phyloP scores from a whole-genome alignment of 2,888 invertebrate genomes.

The Halictus ligatus region DNA sequence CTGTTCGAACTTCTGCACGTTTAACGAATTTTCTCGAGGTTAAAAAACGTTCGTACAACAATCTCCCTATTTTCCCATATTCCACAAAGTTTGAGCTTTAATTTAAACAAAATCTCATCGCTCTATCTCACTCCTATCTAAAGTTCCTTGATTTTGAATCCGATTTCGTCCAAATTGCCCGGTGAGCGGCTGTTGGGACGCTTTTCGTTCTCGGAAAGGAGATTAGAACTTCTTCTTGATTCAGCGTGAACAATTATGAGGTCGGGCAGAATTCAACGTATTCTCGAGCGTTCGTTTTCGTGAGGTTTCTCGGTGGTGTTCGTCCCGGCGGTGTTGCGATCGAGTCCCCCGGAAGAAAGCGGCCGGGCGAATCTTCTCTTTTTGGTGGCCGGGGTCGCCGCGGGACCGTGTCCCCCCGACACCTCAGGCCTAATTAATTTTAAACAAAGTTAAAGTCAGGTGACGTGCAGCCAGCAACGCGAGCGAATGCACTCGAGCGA shows the following conservation, averaged over 20 bases:
- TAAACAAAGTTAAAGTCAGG: slow-evolving; percentile 76
- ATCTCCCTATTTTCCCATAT: too few relatives aligned
- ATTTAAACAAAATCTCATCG: too few relatives aligned
- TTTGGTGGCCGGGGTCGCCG: slow-evolving; percentile 14
- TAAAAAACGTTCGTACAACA: too few relatives aligned
- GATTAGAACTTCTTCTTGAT: too few relatives aligned
- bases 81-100: too few relatives aligned
- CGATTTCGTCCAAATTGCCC: too few relatives aligned
- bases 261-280: not conserved
- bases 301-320: not conserved
- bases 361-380: not conserved
- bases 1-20: too few relatives aligned
- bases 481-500: slow-evolving; percentile 70
- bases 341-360: not conserved
- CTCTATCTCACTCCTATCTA: too few relatives aligned
- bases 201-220: too few relatives aligned
- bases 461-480: slow-evolving; percentile 70
- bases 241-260: not conserved
- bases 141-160: too few relatives aligned
- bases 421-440: slow-evolving; percentile 74
- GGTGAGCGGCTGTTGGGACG: too few relatives aligned
- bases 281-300: not conserved
- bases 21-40: too few relatives aligned
- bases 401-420: slow-evolving; percentile 43
- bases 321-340: not conserved